These are phyloP conservation scores for Ganaspis sp. DNA, from an alignment of 1,140 invertebrate species.

Conservation along the genomic window DNA sequence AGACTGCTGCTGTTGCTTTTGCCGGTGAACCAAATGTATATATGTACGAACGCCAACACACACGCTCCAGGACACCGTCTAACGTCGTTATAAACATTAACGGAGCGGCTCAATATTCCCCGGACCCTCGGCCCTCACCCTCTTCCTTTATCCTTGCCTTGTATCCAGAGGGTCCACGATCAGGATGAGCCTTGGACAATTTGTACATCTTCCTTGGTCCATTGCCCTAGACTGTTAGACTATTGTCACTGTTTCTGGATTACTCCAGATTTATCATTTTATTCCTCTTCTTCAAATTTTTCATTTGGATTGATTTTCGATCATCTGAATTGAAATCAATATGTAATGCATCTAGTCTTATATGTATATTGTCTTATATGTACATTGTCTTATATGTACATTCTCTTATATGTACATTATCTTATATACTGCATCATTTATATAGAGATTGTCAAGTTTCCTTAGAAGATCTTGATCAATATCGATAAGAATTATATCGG, in stretches of 20 bases:
- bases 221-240: conserved; percentile 2
- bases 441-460: too few relatives aligned
- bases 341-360: too few relatives aligned
- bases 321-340: too few relatives aligned
- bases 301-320: too few relatives aligned
- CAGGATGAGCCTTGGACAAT: not conserved
- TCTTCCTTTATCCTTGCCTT: conserved; percentile 34
- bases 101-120: conserved; percentile 74
- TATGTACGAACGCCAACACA: conserved; percentile 57
- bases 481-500: too few relatives aligned
- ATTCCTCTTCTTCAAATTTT: too few relatives aligned
- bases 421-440: too few relatives aligned
- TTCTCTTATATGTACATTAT: too few relatives aligned
- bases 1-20: conserved; percentile 47
- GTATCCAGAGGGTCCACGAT: conserved; percentile 5
- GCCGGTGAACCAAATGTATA: conserved; percentile 55
- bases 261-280: not conserved
- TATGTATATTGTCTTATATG: too few relatives aligned
- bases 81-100: conserved; percentile 77
- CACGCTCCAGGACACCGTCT: conserved; percentile 64
- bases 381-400: too few relatives aligned
- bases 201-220: conserved; percentile 12
- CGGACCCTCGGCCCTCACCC: conserved; percentile 59
- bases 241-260: not conserved
- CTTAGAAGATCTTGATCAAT: too few relatives aligned